These are phyloP conservation scores for Zenarchopterus dispar DNA, from an alignment of 2,797 vertebrate genomes.

Conservation along the genomic window DNA sequence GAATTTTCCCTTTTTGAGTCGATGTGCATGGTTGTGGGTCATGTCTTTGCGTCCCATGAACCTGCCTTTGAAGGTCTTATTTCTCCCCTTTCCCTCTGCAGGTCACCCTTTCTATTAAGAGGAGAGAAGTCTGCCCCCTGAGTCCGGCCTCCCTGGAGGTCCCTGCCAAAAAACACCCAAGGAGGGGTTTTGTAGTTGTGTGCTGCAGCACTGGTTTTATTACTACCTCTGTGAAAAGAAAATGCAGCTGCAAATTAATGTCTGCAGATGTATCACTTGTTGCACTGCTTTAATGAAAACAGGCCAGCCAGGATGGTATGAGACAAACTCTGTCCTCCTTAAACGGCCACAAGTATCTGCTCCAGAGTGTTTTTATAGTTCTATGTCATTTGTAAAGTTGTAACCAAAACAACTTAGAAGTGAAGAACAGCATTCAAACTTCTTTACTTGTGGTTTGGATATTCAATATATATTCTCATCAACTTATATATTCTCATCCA, in stretches of 20 bases:
- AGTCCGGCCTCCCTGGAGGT: conserved; percentile 35
- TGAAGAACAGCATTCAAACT: too few species aligned
- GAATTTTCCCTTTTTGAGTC: conserved; percentile 21
- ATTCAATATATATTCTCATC: too few species aligned
- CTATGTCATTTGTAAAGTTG: too few species aligned
- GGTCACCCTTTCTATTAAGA: conserved; percentile 55
- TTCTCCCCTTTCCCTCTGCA: conserved; percentile 43
- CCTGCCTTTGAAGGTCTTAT: conserved; percentile 65
- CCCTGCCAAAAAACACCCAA: conserved; percentile 21
- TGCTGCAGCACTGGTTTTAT: conserved; percentile 5
- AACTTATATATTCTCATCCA: too few species aligned
- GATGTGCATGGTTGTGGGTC: conserved; percentile 37
- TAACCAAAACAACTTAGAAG: too few species aligned
- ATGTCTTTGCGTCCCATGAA: conserved; percentile 46
- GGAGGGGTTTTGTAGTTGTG: conserved; percentile 21
- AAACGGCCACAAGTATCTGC: conserved; percentile 8
- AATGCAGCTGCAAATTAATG: conserved; percentile 14
- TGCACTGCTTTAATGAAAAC: not conserved
- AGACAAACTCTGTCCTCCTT: not conserved
- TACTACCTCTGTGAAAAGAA: not conserved
- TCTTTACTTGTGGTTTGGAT: too few species aligned
- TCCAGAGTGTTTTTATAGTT: too few species aligned
- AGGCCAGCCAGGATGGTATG: not conserved
- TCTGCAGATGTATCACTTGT: conserved; percentile 11
- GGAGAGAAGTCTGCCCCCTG: conserved; percentile 66